These are phyloP conservation scores for Chrysodeixis includens DNA, from an alignment of 2,888 invertebrate genomes.

Conservation along the genomic window DNA sequence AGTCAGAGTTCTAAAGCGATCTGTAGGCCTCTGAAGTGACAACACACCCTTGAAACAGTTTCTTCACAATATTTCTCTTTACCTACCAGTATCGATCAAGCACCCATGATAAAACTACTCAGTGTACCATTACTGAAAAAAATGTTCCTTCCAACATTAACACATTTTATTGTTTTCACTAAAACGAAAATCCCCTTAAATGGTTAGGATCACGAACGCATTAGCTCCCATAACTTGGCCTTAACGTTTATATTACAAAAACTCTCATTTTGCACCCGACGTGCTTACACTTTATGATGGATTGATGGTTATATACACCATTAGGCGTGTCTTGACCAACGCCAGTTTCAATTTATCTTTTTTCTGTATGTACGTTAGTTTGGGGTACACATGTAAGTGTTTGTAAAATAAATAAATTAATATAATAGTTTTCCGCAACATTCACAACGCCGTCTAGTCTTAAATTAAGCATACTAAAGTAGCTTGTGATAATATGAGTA, in stretches of 20 bases:
- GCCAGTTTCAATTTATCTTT: conserved; percentile 13
- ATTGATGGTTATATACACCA: conserved; percentile 35
- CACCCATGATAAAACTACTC: background rate
- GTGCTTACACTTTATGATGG: conserved; percentile 42
- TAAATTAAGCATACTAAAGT: too few species aligned
- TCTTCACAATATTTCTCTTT: too few species aligned
- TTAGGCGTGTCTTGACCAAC: conserved; percentile 42
- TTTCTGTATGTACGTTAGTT: background rate
- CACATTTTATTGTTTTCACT: background rate
- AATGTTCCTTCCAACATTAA: background rate
- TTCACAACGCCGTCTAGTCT: too few species aligned
- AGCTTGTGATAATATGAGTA: too few species aligned
- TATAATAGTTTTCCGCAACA: too few species aligned
- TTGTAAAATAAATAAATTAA: too few species aligned
- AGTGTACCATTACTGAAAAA: background rate
- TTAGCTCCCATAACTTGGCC: conserved; percentile 20
- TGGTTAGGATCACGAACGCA: background rate
- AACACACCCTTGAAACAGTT: too few species aligned
- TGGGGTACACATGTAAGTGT: background rate
- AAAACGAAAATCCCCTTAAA: background rate
- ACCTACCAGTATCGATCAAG: too few species aligned
- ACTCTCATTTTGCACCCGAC: conserved; percentile 49
- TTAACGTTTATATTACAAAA: conserved; percentile 43
- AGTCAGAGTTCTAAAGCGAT: too few species aligned
- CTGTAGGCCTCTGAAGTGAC: too few species aligned